Evolutionary conservation across 2,797 vertebrate species (phyloP).

Genomic region (Molossus alvarezi): DNA sequence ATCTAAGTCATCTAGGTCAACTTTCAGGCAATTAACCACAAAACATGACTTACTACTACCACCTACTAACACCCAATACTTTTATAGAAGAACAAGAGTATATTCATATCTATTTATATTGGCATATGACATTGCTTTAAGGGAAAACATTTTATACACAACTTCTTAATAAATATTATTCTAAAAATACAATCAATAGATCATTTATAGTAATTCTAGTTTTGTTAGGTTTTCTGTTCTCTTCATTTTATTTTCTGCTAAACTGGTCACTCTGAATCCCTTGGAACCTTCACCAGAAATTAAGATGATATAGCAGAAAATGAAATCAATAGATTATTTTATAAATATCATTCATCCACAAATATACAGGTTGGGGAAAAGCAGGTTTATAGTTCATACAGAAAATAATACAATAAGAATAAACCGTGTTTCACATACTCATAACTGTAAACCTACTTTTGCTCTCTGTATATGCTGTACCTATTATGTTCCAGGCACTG

Average conservation of each 20-base stretch:
- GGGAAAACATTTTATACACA: conserved; percentile 22
- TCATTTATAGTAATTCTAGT: not conserved
- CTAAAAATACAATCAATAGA: conserved; percentile 27
- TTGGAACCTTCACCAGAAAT: conserved; percentile 40
- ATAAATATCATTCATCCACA: conserved; percentile 53
- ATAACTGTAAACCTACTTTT: not conserved
- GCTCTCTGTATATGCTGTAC: not conserved
- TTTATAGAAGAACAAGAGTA: not conserved
- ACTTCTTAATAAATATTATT: conserved; percentile 46
- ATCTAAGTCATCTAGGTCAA: conserved; percentile 48
- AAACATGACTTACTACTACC: conserved; percentile 23
- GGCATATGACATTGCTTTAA: not conserved
- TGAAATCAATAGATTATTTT: conserved; percentile 53
- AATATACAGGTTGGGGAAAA: not conserved
- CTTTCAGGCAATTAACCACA: conserved; percentile 18
- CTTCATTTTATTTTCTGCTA: conserved; percentile 61
- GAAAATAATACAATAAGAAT: not conserved
- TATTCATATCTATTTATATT: conserved; percentile 11
- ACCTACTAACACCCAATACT: not conserved
- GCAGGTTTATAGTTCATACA: not conserved
- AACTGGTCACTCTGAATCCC: not conserved
- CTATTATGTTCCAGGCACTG: conserved; percentile 5
- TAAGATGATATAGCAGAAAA: not conserved
- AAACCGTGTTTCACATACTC: not conserved
- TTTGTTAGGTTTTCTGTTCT: conserved; percentile 55